Evolutionary conservation across 2,113 vertebrate species (phyloP).

Genomic region (Tragelaphus scriptus): DNA sequence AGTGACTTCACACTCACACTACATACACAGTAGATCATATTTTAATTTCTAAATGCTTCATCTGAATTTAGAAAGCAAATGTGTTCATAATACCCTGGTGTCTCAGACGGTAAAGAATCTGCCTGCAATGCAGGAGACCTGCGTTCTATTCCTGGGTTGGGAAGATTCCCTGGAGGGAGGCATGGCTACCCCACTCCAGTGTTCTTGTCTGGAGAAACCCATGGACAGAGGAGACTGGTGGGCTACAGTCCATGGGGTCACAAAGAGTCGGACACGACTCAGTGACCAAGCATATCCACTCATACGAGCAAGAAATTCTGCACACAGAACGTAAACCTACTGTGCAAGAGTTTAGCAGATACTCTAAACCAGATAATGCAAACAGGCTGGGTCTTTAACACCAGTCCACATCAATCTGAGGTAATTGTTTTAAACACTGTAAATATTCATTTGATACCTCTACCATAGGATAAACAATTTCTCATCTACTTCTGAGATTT

Average conservation of each 20-base stretch:
- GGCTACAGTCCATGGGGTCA: background rate
- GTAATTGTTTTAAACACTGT: conserved; percentile 61
- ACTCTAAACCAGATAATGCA: conserved; percentile 44
- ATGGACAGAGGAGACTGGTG: background rate
- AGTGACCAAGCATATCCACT: background rate
- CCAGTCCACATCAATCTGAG: conserved; percentile 25
- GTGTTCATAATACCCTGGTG: background rate
- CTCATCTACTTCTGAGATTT: conserved; percentile 67
- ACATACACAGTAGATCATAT: background rate
- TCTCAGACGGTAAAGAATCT: background rate
- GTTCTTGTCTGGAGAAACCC: background rate
- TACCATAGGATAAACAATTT: conserved; percentile 60
- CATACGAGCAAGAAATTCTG: background rate
- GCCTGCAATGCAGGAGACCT: background rate
- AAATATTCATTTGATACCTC: conserved; percentile 72
- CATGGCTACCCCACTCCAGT: background rate
- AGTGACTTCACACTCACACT: background rate
- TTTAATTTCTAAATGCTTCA: background rate
- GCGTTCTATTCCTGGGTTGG: background rate
- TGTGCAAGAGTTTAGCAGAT: conserved; percentile 26
- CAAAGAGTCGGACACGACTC: background rate
- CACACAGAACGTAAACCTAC: conserved; percentile 21
- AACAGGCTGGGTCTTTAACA: conserved; percentile 53
- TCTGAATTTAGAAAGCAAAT: conserved; percentile 20
- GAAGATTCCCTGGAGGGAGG: background rate